Evolutionary conservation across 2,797 vertebrate species (phyloP).

Genomic region (Myripristis murdjan): DNA sequence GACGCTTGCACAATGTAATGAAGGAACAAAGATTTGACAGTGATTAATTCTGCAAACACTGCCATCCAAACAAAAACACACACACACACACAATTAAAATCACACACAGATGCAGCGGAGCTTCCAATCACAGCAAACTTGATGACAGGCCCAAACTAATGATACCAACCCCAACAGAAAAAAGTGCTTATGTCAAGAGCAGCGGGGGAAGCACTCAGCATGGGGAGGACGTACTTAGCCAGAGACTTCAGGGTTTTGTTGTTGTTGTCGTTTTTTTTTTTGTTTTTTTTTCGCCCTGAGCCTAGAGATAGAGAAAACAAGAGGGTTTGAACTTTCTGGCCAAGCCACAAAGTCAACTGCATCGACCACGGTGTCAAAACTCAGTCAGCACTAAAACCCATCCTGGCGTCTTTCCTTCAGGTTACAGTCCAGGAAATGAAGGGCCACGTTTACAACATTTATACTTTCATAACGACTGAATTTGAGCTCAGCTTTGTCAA

Average conservation of each 20-base stretch:
- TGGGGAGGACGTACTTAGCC: slow-evolving; percentile 28
- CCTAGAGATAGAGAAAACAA: slow-evolving; percentile 36
- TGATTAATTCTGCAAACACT: slow-evolving; percentile 36
- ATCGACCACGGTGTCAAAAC: slow-evolving; percentile 59
- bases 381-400: slow-evolving; percentile 62
- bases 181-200: slow-evolving; percentile 62
- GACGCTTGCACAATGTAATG: slow-evolving; percentile 3
- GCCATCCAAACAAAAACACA: neutral
- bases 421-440: slow-evolving; percentile 39
- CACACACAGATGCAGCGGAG: slow-evolving; percentile 15
- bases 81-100: slow-evolving; percentile 20
- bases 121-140: slow-evolving; percentile 26
- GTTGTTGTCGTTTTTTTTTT: too few relatives aligned
- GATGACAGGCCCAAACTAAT: slow-evolving; percentile 50
- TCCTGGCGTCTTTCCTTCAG: slow-evolving; percentile 24
- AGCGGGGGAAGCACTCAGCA: slow-evolving; percentile 51
- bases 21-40: slow-evolving; percentile 25
- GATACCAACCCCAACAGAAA: slow-evolving; percentile 47
- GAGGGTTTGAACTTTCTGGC: slow-evolving; percentile 34
- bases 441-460: too few relatives aligned
- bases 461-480: too few relatives aligned
- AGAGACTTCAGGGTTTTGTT: slow-evolving; percentile 8
- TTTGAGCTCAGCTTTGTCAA: too few relatives aligned
- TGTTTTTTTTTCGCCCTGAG: slow-evolving; percentile 17
- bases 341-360: slow-evolving; percentile 65